phyloP scores from a whole-genome alignment of 2,888 invertebrate genomes.

The Boloria selene region DNA sequence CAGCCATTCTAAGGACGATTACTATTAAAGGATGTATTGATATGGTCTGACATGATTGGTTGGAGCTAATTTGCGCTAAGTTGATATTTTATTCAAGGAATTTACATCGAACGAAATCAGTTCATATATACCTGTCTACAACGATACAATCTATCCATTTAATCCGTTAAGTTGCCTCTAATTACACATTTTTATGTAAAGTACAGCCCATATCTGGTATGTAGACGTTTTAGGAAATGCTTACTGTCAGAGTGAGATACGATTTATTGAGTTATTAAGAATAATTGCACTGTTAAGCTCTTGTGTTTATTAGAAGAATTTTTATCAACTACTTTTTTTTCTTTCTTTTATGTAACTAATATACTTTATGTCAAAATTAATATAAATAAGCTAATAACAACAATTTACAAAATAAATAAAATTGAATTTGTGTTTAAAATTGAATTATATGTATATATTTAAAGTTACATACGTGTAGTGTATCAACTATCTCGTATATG shows the following conservation, averaged over 20 bases:
- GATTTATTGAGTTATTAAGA: conserved; percentile 17
- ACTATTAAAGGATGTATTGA: conserved; percentile 18
- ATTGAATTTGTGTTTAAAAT: no score
- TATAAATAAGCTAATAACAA: no score
- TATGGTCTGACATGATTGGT: conserved; percentile 31
- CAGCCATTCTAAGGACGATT: neutral
- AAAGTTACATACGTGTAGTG: no score
- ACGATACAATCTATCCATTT: conserved; percentile 12
- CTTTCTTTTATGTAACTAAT: neutral
- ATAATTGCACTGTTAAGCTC: conserved; percentile 5
- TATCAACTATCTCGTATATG: no score
- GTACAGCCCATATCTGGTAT: neutral
- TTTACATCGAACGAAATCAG: conserved; percentile 11
- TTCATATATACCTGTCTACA: conserved; percentile 3
- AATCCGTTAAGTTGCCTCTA: conserved; percentile 7
- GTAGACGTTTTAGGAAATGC: conserved; percentile 6
- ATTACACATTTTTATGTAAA: conserved; percentile 22
- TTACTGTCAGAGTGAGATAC: conserved; percentile 7
- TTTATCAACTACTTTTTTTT: neutral
- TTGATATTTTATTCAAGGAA: conserved; percentile 23
- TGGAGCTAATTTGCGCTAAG: conserved; percentile 15
- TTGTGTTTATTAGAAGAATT: no score
- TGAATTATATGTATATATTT: neutral
- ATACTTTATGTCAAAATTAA: neutral
- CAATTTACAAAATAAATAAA: no score